phyloP scores from a whole-genome alignment of 2,797 vertebrate genomes.

The Manis javanica region DNA sequence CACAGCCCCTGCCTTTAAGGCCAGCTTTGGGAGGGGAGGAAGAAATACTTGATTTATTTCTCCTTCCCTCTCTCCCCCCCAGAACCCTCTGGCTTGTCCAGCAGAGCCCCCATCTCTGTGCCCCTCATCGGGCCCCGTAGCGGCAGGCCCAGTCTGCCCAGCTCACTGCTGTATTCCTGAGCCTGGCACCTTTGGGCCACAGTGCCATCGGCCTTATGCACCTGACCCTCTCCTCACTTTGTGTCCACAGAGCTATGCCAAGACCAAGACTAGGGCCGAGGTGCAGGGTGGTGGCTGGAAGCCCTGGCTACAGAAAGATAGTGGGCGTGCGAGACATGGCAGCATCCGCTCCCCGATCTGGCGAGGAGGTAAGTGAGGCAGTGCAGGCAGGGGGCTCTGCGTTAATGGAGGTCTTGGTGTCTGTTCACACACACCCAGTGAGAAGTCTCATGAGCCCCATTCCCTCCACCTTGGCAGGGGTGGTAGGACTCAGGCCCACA shows the following conservation, averaged over 20 bases:
- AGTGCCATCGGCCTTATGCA: not conserved
- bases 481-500: not conserved
- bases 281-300: conserved; percentile 93
- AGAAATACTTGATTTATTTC: not conserved
- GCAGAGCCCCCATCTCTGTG: not conserved
- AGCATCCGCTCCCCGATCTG: conserved; percentile 94
- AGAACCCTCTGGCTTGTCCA: not conserved
- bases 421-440: not conserved
- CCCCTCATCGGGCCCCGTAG: not conserved
- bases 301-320: conserved; percentile 93
- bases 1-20: not conserved
- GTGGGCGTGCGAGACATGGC: conserved; percentile 90
- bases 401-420: not conserved
- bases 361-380: conserved; percentile 89
- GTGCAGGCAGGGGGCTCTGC: accelerated
- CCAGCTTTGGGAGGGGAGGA: not conserved
- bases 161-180: not conserved
- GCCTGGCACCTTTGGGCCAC: accelerated
- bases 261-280: conserved; percentile 91
- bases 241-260: conserved; percentile 90
- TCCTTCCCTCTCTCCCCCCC: not conserved
- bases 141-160: accelerated
- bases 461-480: not conserved
- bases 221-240: not conserved
- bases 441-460: not conserved